Evolutionary conservation across 2,888 invertebrate species (phyloP).

Genomic region (Silvanus unidentatus): DNA sequence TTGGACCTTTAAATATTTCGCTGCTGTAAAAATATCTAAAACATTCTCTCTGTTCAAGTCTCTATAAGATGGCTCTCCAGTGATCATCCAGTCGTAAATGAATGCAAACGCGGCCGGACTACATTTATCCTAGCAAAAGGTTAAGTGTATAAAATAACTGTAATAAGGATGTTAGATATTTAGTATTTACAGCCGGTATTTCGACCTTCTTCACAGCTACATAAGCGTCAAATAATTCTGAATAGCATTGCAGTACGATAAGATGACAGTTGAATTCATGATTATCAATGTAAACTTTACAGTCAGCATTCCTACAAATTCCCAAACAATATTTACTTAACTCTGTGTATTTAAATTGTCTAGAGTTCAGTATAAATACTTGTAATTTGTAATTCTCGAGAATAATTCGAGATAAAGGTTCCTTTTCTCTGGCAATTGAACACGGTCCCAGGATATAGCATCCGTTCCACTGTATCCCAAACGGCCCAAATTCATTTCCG

Average conservation of each 20-base stretch:
- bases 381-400: constrained; percentile 59
- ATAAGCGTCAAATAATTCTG: constrained; percentile 55
- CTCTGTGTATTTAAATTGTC: neutral
- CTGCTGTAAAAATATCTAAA: constrained; percentile 65
- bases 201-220: constrained; percentile 45
- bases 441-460: constrained; percentile 58
- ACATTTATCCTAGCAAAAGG: constrained; percentile 36
- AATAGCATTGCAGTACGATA: constrained; percentile 65
- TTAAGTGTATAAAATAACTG: too few species aligned
- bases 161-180: too few species aligned
- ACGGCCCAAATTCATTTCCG: constrained; percentile 50
- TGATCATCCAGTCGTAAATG: constrained; percentile 79
- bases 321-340: constrained; percentile 16
- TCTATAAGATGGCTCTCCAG: constrained; percentile 58
- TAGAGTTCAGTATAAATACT: constrained; percentile 46
- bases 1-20: constrained; percentile 65
- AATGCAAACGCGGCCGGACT: constrained; percentile 58
- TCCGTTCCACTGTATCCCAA: constrained; percentile 50
- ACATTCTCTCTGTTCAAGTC: constrained; percentile 63
- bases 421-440: constrained; percentile 60
- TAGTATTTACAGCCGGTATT: constrained; percentile 37
- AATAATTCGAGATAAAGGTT: constrained; percentile 62
- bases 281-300: constrained; percentile 57
- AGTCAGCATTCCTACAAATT: constrained; percentile 64
- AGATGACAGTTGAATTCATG: constrained; percentile 65